A percentile compares a stretch with the other conserved stretches of the same genome.
phyloP scores from a whole-genome alignment of 2,113 vertebrate species.

The Potamarius usumacintae region DNA sequence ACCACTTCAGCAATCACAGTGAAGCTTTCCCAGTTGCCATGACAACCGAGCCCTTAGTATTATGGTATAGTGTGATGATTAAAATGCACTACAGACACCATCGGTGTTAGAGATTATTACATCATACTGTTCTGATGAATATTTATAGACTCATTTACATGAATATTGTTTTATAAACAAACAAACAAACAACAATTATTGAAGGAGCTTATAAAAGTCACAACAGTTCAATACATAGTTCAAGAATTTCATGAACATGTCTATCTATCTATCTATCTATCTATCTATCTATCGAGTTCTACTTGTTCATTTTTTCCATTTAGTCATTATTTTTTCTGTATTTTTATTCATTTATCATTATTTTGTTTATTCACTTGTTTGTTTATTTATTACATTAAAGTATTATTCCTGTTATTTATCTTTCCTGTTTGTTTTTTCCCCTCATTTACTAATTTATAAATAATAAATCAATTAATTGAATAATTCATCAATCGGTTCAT shows the following conservation, averaged over 20 bases:
- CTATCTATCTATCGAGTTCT: background rate
- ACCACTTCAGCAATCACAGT: too few species aligned
- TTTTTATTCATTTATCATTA: background rate
- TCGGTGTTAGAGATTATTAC: background rate
- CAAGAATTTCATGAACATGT: background rate
- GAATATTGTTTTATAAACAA: background rate
- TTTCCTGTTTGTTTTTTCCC: background rate
- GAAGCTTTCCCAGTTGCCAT: background rate
- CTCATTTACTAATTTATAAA: background rate
- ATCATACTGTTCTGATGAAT: background rate
- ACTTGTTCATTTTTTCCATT: background rate
- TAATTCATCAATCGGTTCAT: background rate
- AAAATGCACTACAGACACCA: background rate
- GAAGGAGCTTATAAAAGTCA: background rate
- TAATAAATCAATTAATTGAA: background rate
- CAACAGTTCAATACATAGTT: too few species aligned
- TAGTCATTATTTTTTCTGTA: background rate
- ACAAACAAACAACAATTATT: background rate
- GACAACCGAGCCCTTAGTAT: background rate
- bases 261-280: background rate
- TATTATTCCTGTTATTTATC: background rate
- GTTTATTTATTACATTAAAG: background rate
- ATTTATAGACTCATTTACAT: background rate
- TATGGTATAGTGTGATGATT: background rate
- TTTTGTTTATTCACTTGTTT: background rate